Percentiles rank a stretch among this genome's conserved stretches.
Conservation (phyloP, 2,888 invertebrate species). For the Quadroppia sp. region DNA sequence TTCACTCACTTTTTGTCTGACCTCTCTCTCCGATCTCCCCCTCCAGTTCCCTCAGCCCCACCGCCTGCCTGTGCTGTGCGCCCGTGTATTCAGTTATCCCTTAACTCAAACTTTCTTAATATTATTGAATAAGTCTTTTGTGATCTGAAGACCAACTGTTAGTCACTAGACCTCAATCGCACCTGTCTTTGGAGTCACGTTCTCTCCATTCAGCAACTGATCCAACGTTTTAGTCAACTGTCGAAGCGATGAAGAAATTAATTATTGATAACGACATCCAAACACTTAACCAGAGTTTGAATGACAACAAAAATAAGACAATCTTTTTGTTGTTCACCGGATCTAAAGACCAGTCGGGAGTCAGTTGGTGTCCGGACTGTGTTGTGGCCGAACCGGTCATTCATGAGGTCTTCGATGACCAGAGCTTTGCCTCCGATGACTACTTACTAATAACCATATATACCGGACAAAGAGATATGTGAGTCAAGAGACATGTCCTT, state of each 20-base stretch:
- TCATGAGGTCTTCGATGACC: neutral
- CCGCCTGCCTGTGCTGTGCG: neutral
- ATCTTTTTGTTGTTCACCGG: constrained; percentile 65
- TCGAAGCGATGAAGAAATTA: constrained; percentile 19
- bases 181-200: constrained; percentile 33
- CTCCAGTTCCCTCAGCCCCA: neutral
- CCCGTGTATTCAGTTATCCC: neutral
- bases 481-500: constrained; percentile 33
- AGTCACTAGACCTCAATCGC: constrained; percentile 14
- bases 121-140: neutral
- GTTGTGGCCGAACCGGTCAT: constrained; percentile 39
- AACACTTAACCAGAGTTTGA: constrained; percentile 3
- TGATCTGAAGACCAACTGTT: neutral
- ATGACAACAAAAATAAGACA: constrained; percentile 49
- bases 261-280: neutral
- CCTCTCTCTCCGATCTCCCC: constrained; percentile 21
- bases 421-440: neutral
- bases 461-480: constrained; percentile 37
- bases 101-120: constrained; percentile 32
- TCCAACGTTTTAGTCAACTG: neutral
- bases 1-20: neutral
- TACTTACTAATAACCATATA: constrained; percentile 31
- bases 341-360: constrained; percentile 62
- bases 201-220: neutral
- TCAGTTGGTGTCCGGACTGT: constrained; percentile 87